These are phyloP conservation scores for Pogonocherus hispidulus DNA, from an alignment of 2,888 invertebrate species.

Conservation along the genomic window DNA sequence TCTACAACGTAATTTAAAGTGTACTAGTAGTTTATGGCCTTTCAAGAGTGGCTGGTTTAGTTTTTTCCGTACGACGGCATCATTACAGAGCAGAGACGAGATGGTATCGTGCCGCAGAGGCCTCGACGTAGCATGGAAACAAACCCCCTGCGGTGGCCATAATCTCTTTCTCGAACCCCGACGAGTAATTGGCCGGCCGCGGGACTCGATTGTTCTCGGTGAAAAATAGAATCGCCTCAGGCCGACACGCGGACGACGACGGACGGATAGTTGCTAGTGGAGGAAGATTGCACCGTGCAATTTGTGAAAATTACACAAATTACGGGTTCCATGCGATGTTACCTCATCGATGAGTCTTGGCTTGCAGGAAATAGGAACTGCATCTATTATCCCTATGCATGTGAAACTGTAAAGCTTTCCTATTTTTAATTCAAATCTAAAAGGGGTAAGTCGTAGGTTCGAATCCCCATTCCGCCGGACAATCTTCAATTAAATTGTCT, in stretches of 20 bases:
- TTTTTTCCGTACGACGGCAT: conserved; percentile 11
- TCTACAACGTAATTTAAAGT: background rate
- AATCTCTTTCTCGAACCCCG: conserved; percentile 19
- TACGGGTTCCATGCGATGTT: conserved; percentile 30
- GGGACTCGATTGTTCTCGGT: conserved; percentile 23
- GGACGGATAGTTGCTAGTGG: conserved; percentile 2
- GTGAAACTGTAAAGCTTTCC: too few species aligned
- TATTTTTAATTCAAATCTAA: too few species aligned
- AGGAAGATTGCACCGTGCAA: conserved; percentile 29
- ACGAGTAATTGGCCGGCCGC: conserved; percentile 17
- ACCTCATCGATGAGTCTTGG: conserved; percentile 12
- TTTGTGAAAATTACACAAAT: conserved; percentile 43
- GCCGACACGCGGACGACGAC: conserved; percentile 4
- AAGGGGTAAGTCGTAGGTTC: too few species aligned
- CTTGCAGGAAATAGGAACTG: background rate
- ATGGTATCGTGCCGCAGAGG: conserved; percentile 34
- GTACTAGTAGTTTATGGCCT: conserved; percentile 14
- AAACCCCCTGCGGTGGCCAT: conserved; percentile 29
- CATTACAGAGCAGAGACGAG: conserved; percentile 21
- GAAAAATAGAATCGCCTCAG: conserved; percentile 5
- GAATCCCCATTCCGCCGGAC: too few species aligned
- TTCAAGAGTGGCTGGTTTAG: conserved; percentile 14
- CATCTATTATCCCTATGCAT: too few species aligned
- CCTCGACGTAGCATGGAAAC: conserved; percentile 28
- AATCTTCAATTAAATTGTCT: too few species aligned